Percentiles rank a stretch among this genome's conserved stretches.
These are phyloP conservation scores for Oryzias curvinotus DNA, from an alignment of 2,113 vertebrate genomes.

Conservation along the genomic window DNA sequence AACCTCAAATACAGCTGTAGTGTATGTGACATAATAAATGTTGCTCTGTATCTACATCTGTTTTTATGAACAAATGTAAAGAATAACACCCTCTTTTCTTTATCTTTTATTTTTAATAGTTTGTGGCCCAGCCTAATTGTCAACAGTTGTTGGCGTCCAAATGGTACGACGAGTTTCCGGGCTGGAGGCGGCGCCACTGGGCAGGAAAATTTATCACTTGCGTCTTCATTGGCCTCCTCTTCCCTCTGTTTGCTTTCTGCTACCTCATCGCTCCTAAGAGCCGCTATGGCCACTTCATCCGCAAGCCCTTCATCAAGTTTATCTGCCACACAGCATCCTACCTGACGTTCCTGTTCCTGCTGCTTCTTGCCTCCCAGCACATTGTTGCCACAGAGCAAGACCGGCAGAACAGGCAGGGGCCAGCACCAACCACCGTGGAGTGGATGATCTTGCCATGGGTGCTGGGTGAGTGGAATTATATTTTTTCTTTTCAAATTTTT, in stretches of 20 bases:
- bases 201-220: constrained; percentile 94
- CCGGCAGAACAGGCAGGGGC: constrained; percentile 86
- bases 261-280: constrained; percentile 96
- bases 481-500: no score
- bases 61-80: not conserved
- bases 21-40: not conserved
- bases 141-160: constrained; percentile 96
- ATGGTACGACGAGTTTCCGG: constrained; percentile 97
- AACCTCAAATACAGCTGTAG: not conserved
- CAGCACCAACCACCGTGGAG: constrained; percentile 92
- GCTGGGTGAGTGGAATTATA: constrained; percentile 84
- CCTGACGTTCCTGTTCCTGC: constrained; percentile 97
- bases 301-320: constrained; percentile 99
- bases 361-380: constrained; percentile 96
- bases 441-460: constrained; percentile 99
- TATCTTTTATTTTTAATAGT: constrained; percentile 72
- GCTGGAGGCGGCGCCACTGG: constrained; percentile 97
- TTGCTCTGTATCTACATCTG: not conserved
- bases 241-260: constrained; percentile 89
- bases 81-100: not conserved
- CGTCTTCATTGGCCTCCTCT: constrained; percentile 93
- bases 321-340: constrained; percentile 99
- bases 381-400: constrained; percentile 88
- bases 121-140: constrained; percentile 98
- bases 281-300: constrained; percentile 95